A percentile compares a stretch with the other conserved stretches of the same genome.
Conservation (phyloP, 2,888 invertebrate genomes). For the Unio pictorum region DNA sequence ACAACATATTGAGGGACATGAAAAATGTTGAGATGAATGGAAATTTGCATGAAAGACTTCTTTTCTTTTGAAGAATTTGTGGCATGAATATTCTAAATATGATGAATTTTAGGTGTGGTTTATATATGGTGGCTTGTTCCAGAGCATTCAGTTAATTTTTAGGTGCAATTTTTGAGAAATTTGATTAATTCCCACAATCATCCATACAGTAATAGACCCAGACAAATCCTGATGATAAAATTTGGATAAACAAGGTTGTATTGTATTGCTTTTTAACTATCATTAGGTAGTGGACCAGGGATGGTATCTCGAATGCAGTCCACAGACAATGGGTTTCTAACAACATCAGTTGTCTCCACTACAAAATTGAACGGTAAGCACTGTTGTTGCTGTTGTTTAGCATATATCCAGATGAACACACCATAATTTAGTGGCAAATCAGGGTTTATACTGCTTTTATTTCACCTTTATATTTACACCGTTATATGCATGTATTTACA, state of each 20-base stretch:
- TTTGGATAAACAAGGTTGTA: background rate
- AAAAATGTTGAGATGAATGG: too few relatives aligned
- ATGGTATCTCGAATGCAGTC: constrained; percentile 39
- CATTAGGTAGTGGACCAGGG: constrained; percentile 20
- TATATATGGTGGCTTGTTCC: background rate
- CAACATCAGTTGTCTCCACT: constrained; percentile 42
- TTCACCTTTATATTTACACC: too few relatives aligned
- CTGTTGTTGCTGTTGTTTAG: background rate
- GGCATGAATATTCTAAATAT: background rate
- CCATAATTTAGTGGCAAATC: too few relatives aligned
- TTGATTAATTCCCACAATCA: background rate
- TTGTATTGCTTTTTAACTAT: background rate
- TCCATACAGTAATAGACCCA: background rate
- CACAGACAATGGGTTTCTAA: constrained; percentile 38
- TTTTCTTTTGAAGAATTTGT: too few relatives aligned
- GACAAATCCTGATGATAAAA: background rate
- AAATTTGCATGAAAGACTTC: too few relatives aligned
- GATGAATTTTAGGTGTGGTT: background rate
- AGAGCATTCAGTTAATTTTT: background rate
- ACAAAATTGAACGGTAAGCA: constrained; percentile 61
- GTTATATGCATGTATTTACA: too few relatives aligned
- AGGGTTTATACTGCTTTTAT: too few relatives aligned
- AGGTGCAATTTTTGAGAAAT: background rate
- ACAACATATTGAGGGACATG: too few relatives aligned
- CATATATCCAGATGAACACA: too few relatives aligned